These are phyloP conservation scores for Puffinus mauretanicus DNA, from an alignment of 2,113 vertebrate genomes.

Conservation along the genomic window DNA sequence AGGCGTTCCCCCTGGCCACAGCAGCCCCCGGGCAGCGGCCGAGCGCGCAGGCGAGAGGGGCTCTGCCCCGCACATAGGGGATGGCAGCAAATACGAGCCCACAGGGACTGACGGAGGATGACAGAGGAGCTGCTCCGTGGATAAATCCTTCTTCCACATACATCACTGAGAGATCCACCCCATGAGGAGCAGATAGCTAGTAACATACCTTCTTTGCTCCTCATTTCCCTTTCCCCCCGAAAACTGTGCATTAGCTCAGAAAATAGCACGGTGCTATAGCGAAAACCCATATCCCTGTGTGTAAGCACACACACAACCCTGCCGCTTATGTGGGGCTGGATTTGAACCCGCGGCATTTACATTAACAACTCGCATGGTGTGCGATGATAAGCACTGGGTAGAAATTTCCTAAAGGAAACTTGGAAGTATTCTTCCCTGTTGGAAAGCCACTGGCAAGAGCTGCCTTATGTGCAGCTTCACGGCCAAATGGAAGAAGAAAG, in stretches of 20 bases:
- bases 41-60: no score
- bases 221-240: not conserved
- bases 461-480: not conserved
- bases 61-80: accelerated
- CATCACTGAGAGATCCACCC: not conserved
- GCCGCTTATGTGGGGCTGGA: not conserved
- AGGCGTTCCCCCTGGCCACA: accelerated
- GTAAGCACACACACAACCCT: not conserved
- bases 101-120: not conserved
- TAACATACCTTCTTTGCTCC: not conserved
- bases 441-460: not conserved
- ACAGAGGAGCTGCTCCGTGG: not conserved
- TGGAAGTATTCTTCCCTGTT: not conserved
- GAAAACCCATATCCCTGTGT: not conserved
- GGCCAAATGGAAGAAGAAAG: not conserved
- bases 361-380: not conserved
- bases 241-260: not conserved
- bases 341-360: not conserved
- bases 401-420: not conserved
- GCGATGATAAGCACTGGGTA: not conserved
- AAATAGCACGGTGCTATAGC: accelerated
- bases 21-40: not conserved
- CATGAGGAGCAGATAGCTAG: not conserved
- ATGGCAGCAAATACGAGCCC: not conserved
- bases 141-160: not conserved